A percentile compares a stretch with the other conserved stretches of the same genome.
Conservation (phyloP, 2,113 vertebrate genomes). For the Danio rerio region GRCz12tu NC_133177.1:35728501-35729000, state of each 20-base stretch:
- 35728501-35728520: constrained; percentile 22
- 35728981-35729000: background rate
- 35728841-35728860: too few relatives aligned
- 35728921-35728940: too few relatives aligned
- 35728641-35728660: background rate
- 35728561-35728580: background rate
- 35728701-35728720: constrained; percentile 7
- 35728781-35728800: too few relatives aligned
- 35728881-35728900: too few relatives aligned
- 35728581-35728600: background rate
- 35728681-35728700: constrained; percentile 26
- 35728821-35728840: too few relatives aligned
- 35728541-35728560: background rate
- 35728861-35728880: too few relatives aligned
- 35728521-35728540: background rate
- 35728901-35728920: too few relatives aligned
- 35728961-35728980: too few relatives aligned
- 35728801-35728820: too few relatives aligned
- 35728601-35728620: background rate
- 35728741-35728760: background rate
- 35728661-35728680: constrained; percentile 21
- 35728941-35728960: too few relatives aligned
- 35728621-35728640: background rate
- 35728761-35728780: background rate
- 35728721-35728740: background rate